phyloP scores from a whole-genome alignment of 2,888 invertebrate species.

The Acanthosepion lycidas region DNA sequence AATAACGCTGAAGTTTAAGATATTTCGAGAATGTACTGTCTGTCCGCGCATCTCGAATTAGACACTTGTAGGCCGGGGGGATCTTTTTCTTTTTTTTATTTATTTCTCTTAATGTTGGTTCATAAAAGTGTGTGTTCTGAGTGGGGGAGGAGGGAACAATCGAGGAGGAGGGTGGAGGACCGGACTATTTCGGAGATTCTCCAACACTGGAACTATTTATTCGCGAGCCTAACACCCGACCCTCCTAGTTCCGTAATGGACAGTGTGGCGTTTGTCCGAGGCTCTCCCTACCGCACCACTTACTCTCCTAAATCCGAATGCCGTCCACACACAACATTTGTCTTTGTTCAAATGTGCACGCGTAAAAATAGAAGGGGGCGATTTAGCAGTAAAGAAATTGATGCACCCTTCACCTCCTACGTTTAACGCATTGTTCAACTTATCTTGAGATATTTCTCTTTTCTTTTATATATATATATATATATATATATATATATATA shows the following conservation, averaged over 20 bases:
- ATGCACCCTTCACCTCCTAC: not conserved
- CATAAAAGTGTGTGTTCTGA: not conserved
- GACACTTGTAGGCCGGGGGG: not conserved
- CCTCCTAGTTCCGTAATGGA: not conserved
- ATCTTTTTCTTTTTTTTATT: not conserved
- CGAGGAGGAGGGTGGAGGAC: too few relatives aligned
- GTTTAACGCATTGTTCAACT: not conserved
- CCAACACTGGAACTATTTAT: not conserved
- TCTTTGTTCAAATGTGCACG: not conserved
- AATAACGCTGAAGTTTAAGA: not conserved
- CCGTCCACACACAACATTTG: not conserved
- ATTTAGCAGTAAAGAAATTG: not conserved
- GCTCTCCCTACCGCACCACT: not conserved
- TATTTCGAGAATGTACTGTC: conserved; percentile 1
- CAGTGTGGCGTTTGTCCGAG: not conserved
- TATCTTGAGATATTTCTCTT: not conserved
- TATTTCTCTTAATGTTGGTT: not conserved
- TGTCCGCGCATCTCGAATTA: not conserved
- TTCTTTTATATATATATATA: not conserved
- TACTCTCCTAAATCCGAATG: not conserved
- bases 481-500: not conserved
- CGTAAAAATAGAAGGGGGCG: not conserved
- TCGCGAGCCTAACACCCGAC: not conserved
- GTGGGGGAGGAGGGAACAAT: not conserved
- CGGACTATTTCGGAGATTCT: not conserved